phyloP scores from a whole-genome alignment of 2,888 invertebrate genomes.

The Tetanocera ferruginea region DNA sequence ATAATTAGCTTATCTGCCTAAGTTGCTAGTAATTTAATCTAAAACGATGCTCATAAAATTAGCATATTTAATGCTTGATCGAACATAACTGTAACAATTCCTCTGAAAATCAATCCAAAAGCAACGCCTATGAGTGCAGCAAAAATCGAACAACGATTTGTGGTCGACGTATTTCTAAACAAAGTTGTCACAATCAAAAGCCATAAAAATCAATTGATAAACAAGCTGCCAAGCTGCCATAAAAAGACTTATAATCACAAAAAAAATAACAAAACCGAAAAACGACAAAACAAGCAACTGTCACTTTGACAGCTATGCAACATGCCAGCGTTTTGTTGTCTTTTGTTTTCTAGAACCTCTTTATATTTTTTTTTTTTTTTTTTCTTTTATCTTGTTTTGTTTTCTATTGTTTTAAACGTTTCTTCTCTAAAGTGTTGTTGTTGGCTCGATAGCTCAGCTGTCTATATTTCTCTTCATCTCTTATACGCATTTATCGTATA shows the following conservation, averaged over 20 bases:
- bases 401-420: background rate
- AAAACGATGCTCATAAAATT: constrained; percentile 6
- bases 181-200: constrained; percentile 32
- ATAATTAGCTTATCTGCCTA: constrained; percentile 1
- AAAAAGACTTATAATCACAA: background rate
- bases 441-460: background rate
- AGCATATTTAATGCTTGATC: constrained; percentile 14
- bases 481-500: background rate
- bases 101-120: no score
- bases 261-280: background rate
- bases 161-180: background rate
- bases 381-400: background rate
- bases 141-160: no score
- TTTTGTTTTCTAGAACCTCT: background rate
- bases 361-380: background rate
- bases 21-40: constrained; percentile 17
- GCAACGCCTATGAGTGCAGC: no score
- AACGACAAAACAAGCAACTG: background rate
- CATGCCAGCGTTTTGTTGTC: constrained; percentile 5
- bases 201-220: constrained; percentile 35
- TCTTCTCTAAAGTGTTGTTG: background rate
- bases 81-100: background rate
- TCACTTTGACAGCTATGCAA: constrained; percentile 1
- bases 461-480: background rate
- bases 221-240: constrained; percentile 18